A percentile compares a stretch with the other conserved stretches of the same genome.
These are phyloP conservation scores for Solea solea DNA, from an alignment of 2,113 vertebrate species.

Conservation along the genomic window DNA sequence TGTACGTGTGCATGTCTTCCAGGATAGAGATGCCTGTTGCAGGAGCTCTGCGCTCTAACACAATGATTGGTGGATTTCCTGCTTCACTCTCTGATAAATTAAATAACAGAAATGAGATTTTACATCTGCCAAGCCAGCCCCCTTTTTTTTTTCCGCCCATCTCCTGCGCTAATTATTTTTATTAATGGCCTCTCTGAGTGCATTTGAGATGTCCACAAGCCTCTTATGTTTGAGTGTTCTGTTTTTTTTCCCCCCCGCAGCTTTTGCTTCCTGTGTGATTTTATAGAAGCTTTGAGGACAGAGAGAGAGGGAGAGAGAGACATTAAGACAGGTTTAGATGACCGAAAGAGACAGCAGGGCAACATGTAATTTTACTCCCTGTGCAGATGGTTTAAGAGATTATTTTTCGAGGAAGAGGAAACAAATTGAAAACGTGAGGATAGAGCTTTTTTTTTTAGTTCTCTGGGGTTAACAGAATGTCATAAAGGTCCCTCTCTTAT, in stretches of 20 bases:
- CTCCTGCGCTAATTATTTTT: conserved; percentile 78
- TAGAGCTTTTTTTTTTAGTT: conserved; percentile 46
- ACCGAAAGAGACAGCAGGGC: conserved; percentile 43
- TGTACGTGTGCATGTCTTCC: conserved; percentile 30
- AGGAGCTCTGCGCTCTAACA: conserved; percentile 57
- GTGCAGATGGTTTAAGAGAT: conserved; percentile 62
- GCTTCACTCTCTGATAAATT: conserved; percentile 71
- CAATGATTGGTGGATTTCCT: conserved; percentile 76
- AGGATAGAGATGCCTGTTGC: conserved; percentile 59
- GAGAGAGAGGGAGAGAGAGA: conserved; percentile 41
- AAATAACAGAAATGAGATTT: conserved; percentile 80
- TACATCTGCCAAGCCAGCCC: conserved; percentile 71
- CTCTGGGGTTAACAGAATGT: conserved; percentile 24
- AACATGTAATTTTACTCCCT: conserved; percentile 63
- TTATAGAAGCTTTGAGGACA: conserved; percentile 50
- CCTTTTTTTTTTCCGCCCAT: conserved; percentile 60
- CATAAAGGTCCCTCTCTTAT: conserved; percentile 16
- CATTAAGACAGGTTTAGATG: conserved; percentile 56
- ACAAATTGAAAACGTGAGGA: conserved; percentile 47
- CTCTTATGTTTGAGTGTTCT: conserved; percentile 68
- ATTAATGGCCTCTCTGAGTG: conserved; percentile 78
- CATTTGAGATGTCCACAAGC: conserved; percentile 77
- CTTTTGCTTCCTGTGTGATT: conserved; percentile 61
- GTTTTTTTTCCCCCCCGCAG: conserved; percentile 31
- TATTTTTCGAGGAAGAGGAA: conserved; percentile 52